These are phyloP conservation scores for Campoplex nolae DNA, from an alignment of 2,888 invertebrate genomes.

Conservation along the genomic window DNA sequence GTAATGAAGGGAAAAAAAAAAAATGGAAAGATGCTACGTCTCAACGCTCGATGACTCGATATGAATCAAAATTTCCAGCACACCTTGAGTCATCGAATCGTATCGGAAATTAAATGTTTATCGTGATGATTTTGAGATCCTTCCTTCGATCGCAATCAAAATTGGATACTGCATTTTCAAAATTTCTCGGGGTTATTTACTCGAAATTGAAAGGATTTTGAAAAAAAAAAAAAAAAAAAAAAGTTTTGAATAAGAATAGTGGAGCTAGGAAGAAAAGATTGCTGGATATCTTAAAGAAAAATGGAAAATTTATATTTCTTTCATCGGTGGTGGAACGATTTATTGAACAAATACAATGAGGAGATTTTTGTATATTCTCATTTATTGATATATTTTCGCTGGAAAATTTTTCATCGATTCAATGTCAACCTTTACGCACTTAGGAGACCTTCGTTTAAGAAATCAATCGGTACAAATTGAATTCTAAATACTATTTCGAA, in stretches of 20 bases:
- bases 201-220: not conserved
- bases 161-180: not conserved
- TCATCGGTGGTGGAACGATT: not conserved
- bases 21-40: not conserved
- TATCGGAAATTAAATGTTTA: not conserved
- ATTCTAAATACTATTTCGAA: not conserved
- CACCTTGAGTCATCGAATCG: slow-evolving; percentile 3
- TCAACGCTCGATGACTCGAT: not conserved
- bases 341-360: not conserved
- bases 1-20: not conserved
- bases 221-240: not conserved
- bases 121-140: not conserved
- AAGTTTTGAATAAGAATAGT: not conserved
- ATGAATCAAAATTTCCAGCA: not conserved
- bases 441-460: not conserved
- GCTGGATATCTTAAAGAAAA: not conserved
- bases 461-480: slow-evolving; percentile 7
- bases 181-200: not conserved
- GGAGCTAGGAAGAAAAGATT: not conserved
- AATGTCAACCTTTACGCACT: not conserved
- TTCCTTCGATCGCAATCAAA: not conserved
- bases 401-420: not conserved
- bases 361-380: not conserved
- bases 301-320: not conserved
- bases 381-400: not conserved